These are phyloP conservation scores for Drosophila tsacasi DNA, from an alignment of 1,140 invertebrate genomes.

Conservation along the genomic window DNA sequence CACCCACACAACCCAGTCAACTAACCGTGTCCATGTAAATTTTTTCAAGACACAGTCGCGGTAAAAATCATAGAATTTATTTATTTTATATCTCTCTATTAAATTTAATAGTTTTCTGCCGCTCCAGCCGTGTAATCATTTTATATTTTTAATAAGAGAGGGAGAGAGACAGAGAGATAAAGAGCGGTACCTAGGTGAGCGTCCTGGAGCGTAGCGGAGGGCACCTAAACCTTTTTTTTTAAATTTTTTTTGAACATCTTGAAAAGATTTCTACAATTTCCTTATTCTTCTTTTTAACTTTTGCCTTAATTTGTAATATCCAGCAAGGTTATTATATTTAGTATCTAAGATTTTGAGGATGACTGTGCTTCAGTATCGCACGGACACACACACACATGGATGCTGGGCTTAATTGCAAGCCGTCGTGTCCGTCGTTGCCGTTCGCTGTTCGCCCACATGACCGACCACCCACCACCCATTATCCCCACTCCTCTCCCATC, in stretches of 20 bases:
- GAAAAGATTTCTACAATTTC: no score
- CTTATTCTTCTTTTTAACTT: no score
- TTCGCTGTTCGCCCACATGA: slow-evolving; percentile 21
- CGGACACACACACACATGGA: background rate
- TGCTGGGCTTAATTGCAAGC: slow-evolving; percentile 73
- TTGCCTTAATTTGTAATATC: no score
- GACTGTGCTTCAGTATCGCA: background rate
- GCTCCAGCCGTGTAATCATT: no score
- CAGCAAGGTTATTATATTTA: no score
- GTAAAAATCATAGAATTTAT: background rate
- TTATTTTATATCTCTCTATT: background rate
- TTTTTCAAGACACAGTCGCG: slow-evolving; percentile 6
- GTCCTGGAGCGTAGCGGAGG: no score
- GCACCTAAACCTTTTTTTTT: no score
- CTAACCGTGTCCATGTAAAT: slow-evolving; percentile 33
- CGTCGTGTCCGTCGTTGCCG: slow-evolving; percentile 60
- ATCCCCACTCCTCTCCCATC: slow-evolving; percentile 1
- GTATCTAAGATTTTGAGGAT: background rate
- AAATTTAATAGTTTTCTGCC: no score
- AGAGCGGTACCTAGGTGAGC: no score
- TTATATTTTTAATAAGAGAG: no score
- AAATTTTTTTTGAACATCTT: no score
- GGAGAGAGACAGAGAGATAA: no score
- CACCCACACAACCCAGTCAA: slow-evolving; percentile 28
- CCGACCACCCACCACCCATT: slow-evolving; percentile 17